Evolutionary conservation across 2,888 invertebrate genomes (phyloP), one percentile per base, ranked within the genome.

Genomic region (Sialis fuliginosa): DNA sequence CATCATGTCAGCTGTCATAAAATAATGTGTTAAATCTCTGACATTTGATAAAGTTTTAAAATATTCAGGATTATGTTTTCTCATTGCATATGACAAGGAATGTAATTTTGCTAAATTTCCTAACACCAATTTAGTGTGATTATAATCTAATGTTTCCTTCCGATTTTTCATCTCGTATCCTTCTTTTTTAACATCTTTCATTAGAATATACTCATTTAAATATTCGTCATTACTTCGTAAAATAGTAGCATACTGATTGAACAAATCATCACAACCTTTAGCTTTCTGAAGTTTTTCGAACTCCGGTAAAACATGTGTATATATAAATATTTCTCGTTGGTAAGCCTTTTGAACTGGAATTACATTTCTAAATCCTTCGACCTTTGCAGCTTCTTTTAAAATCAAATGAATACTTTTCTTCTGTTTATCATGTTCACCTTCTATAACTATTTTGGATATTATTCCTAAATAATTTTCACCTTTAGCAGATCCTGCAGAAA

Each of bases 171-270:
- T 42, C 2, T 13, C 10, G 33, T 33, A 47, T 42, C 13, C 12
- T 35, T 35, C 8, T 3, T n/a, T 30, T 42, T 33, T 47, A 10
- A 35, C 34, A 42, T 47, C 35, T 34, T 55, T 47, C n/a, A 50
- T 52, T 51, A 54, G 50, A 30, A 56, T 47, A 48, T 54, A 57
- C 33, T 58, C 59, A 13, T 48, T 13, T 9, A 6, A 33, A 7
- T 45, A 10, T 6, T 6, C 30, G 5, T 8, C 13, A 6, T 39
- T 33, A 4, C 6, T 9, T 9, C 4, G 13, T 22, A 33, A 33
- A n/a, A 22, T 22, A 13, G 37, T 39, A 9, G 44, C 39, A 44
- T 33, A 32, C 6, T 39, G 32, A n/a, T 22, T n/a, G n/a, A 47
- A 42, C 12, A 39, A 7, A 34, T 39, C 13, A 12, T 37, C n/a